Base-by-base conservation (phyloP, 2,888 invertebrate species). In the Leucozona laternaria region DNA sequence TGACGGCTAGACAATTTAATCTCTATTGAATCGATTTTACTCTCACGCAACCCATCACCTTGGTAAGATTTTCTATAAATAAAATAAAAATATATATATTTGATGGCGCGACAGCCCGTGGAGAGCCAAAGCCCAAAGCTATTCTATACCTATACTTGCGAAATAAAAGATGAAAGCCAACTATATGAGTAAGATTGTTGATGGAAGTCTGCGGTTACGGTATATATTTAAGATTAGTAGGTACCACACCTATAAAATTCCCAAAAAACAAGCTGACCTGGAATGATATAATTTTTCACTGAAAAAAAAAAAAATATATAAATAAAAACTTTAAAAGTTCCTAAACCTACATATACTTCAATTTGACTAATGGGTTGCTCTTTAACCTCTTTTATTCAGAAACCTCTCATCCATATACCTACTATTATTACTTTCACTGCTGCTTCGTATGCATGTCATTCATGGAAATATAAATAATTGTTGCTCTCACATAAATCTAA, bases 401-500 rank as follows among this genome's bases (percentile, higher is more conserved):
- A 60, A 60, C 15, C 37, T 40, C 37, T 40, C 64, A 76, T 43
- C 55, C 22, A 40, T 34, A 31, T 28, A 22, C 6, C 40, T 22
- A 40, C 45, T 31, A 31, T 7, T 34, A 2, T 34, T 13, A 57
- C 60, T 73, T 68, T 73, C 73, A 50, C 71, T 76, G 37, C 43
- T n/a, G 20, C 43, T 4, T 4, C 31, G 8, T 22, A n/a, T 53
- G 8, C 55, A 72, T 80, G 79, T 76, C 79, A 80, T 75, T 37
- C 70, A 75, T 73, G 64, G 10, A 40, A 76, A 20, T 31, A 71
- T 71, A 53, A 76, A 71, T 71, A 53, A 76, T 64, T 71, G 71
- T 40, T 37, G 48, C 68, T 72, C 76, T 76, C 28, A 58, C 37
- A 72, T 81, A 72, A 81, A 81, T 85, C 72, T 78, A 75, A 80